Conservation (phyloP, 2,113 vertebrate genomes). For the Antechinus stuartii region DNA sequence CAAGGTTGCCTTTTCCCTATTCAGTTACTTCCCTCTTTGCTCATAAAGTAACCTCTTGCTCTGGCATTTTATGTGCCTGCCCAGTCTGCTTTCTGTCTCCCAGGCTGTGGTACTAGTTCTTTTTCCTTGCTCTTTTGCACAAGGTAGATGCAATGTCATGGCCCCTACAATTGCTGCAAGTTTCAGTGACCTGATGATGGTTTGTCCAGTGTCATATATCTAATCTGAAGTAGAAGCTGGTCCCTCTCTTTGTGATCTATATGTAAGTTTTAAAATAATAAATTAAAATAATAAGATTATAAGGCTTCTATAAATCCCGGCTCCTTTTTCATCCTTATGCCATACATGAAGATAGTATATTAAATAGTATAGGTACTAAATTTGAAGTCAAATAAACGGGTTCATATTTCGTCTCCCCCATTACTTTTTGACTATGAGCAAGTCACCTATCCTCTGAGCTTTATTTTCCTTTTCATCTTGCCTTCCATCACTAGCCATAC, state of each 20-base stretch:
- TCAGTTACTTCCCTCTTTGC: neutral
- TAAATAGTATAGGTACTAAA: neutral
- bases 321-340: neutral
- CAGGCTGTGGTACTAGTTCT: neutral
- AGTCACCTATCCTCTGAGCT: neutral
- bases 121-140: neutral
- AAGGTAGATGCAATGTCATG: neutral
- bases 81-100: neutral
- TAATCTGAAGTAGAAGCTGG: neutral
- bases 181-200: neutral
- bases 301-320: neutral
- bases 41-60: neutral
- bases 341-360: neutral
- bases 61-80: neutral
- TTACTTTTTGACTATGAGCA: neutral
- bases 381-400: neutral
- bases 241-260: neutral
- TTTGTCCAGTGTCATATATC: neutral
- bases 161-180: neutral
- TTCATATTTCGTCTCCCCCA: neutral
- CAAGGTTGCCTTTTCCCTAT: neutral
- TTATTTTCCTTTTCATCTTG: neutral
- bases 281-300: neutral
- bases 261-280: neutral
- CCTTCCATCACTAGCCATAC: neutral